These are phyloP conservation scores for Aphelinus certus DNA, from an alignment of 1,140 invertebrate genomes.

Conservation along the genomic window DNA sequence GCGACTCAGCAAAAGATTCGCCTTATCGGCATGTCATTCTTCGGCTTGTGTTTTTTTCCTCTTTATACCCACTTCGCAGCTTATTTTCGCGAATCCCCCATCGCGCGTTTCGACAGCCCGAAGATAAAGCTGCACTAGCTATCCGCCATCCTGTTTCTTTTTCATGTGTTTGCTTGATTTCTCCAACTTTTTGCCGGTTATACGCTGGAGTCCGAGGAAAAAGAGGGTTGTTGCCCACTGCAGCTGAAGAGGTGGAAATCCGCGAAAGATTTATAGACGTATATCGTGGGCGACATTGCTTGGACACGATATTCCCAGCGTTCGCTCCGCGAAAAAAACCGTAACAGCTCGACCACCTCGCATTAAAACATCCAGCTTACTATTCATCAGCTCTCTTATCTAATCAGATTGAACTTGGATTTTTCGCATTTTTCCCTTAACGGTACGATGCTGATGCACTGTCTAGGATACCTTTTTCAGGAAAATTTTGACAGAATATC, in stretches of 20 bases:
- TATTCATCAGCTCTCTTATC: background rate
- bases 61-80: background rate
- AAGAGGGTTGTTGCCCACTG: conserved; percentile 3
- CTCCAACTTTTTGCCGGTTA: conserved; percentile 15
- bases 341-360: conserved; percentile 31
- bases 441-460: background rate
- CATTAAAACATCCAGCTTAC: conserved; percentile 36
- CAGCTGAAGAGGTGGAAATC: conserved; percentile 19
- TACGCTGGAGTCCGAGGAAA: background rate
- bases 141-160: background rate
- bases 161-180: conserved; percentile 9
- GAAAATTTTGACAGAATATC: conserved; percentile 1
- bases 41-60: background rate
- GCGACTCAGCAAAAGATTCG: background rate
- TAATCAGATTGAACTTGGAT: no score
- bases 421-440: no score
- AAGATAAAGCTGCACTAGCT: conserved; percentile 32
- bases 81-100: conserved; percentile 17
- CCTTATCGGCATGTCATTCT: conserved; percentile 13
- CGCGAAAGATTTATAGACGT: conserved; percentile 28
- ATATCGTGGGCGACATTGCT: conserved; percentile 1
- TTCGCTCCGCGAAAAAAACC: conserved; percentile 26
- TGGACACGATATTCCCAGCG: conserved; percentile 8
- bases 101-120: conserved; percentile 23
- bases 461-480: conserved; percentile 8